Evolutionary conservation across 2,797 vertebrate species (phyloP).

Genomic region (Mallotus villosus): DNA sequence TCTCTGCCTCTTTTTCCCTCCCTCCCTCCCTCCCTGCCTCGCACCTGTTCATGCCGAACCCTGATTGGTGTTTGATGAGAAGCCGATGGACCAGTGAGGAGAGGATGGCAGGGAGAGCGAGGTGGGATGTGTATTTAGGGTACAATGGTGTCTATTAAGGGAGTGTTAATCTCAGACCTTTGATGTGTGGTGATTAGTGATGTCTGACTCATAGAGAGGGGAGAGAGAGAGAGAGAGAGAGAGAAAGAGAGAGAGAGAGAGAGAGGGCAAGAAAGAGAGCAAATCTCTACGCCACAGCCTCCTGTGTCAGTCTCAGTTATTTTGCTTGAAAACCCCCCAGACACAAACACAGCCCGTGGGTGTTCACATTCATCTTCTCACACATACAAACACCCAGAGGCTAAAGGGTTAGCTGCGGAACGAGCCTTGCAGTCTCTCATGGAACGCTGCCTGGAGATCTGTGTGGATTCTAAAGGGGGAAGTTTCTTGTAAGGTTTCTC

Average conservation of each 20-base stretch:
- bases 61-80: slow-evolving; percentile 7
- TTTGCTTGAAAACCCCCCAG: slow-evolving; percentile 31
- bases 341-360: slow-evolving; percentile 24
- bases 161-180: slow-evolving; percentile 1
- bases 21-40: too few relatives aligned
- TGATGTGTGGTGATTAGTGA: slow-evolving; percentile 15
- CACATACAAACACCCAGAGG: too few relatives aligned
- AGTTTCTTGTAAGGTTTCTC: too few relatives aligned
- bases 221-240: not conserved
- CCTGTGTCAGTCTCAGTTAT: slow-evolving; percentile 9
- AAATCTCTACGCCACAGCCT: slow-evolving; percentile 12
- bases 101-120: not conserved
- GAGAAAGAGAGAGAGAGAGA: slow-evolving; percentile 9
- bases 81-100: not conserved
- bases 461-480: too few relatives aligned
- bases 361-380: too few relatives aligned
- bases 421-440: too few relatives aligned
- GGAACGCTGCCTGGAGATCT: too few relatives aligned
- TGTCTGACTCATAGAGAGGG: slow-evolving; percentile 16
- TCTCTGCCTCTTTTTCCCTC: too few relatives aligned
- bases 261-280: slow-evolving; percentile 15
- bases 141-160: not conserved
- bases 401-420: too few relatives aligned
- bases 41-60: not conserved
- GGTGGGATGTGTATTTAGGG: slow-evolving; percentile 3